A percentile compares a stretch with the other conserved stretches of the same genome.
Conservation (phyloP, 2,888 invertebrate genomes). For the Agrotis puta region DNA sequence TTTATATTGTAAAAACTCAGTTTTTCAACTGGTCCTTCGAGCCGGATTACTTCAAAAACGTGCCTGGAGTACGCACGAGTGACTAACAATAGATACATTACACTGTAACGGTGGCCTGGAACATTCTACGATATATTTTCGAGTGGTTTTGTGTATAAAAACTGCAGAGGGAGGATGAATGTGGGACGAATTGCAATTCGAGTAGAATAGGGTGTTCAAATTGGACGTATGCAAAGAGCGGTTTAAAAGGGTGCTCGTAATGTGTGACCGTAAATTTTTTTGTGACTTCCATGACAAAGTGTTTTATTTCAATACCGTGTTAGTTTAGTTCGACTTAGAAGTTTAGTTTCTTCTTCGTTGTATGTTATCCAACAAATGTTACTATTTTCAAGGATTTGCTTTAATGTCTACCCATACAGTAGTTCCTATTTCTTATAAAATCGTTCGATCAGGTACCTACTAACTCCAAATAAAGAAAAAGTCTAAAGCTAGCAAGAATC, state of each 20-base stretch:
- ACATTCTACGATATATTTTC: slow-evolving; percentile 43
- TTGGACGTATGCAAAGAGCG: slow-evolving; percentile 12
- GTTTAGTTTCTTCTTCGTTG: too few species aligned
- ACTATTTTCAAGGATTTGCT: too few species aligned
- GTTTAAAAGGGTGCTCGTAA: not conserved
- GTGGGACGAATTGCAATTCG: slow-evolving; percentile 9
- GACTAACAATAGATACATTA: slow-evolving; percentile 53
- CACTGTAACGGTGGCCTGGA: slow-evolving; percentile 32
- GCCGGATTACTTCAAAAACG: slow-evolving; percentile 47
- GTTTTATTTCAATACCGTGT: not conserved
- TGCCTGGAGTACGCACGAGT: slow-evolving; percentile 48
- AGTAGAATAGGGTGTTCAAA: not conserved
- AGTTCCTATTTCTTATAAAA: too few species aligned
- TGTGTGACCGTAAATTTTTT: not conserved
- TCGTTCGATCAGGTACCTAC: too few species aligned
- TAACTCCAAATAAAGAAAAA: not conserved
- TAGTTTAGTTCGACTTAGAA: too few species aligned
- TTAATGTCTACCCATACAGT: too few species aligned
- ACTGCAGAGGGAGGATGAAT: slow-evolving; percentile 33
- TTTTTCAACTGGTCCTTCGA: slow-evolving; percentile 28
- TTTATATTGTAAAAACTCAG: slow-evolving; percentile 47
- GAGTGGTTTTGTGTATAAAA: slow-evolving; percentile 40
- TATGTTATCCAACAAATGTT: too few species aligned
- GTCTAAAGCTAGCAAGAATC: not conserved
- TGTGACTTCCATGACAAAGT: not conserved